A percentile compares a stretch with the other conserved stretches of the same genome.
Conservation (phyloP, 2,113 vertebrate species). For the Eulemur macaco region DNA sequence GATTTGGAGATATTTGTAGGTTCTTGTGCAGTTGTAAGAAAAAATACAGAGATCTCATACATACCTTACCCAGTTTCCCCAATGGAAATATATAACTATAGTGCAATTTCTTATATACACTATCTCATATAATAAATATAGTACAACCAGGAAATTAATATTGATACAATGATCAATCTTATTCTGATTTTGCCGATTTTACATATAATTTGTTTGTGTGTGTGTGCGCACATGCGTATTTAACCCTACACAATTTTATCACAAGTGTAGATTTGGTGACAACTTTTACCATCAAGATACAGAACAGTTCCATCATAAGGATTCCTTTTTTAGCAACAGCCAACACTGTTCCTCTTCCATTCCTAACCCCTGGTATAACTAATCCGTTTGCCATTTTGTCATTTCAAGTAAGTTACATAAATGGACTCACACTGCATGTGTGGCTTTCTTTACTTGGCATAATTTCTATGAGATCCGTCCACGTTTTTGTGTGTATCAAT, state of each 20-base stretch:
- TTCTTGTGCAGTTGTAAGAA: not conserved
- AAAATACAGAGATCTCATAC: not conserved
- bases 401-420: not conserved
- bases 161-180: not conserved
- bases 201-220: not conserved
- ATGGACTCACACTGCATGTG: too few species aligned
- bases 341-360: not conserved
- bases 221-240: not conserved
- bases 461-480: not conserved
- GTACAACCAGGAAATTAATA: not conserved
- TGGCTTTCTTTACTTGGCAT: not conserved
- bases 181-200: not conserved
- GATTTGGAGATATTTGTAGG: not conserved
- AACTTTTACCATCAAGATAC: not conserved
- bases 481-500: not conserved
- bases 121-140: too few species aligned
- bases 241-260: not conserved
- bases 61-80: not conserved
- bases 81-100: not conserved
- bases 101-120: too few species aligned
- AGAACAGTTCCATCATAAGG: not conserved
- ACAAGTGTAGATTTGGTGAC: not conserved
- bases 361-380: not conserved
- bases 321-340: not conserved
- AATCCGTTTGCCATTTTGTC: not conserved